A percentile compares a stretch with the other conserved stretches of the same genome.
These are phyloP conservation scores for Melanostigma gelatinosum DNA, from an alignment of 2,113 vertebrate species.

Conservation along the genomic window DNA sequence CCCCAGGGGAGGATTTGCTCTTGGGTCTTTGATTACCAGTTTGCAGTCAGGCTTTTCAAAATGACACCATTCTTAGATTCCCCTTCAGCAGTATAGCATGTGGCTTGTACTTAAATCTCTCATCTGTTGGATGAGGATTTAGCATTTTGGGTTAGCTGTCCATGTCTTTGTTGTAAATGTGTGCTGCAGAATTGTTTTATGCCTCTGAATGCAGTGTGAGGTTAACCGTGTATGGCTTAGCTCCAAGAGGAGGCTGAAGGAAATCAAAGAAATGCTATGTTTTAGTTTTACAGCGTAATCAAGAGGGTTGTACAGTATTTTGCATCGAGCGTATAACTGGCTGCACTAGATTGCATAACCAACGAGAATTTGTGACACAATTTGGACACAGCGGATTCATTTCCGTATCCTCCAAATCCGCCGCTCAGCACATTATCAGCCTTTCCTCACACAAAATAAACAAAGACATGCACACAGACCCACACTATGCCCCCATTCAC, in stretches of 20 bases:
- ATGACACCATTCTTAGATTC: conserved; percentile 61
- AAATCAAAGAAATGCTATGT: conserved; percentile 17
- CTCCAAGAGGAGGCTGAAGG: conserved; percentile 23
- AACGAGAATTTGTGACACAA: conserved; percentile 40
- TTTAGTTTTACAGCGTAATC: conserved; percentile 14
- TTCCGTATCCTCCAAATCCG: conserved; percentile 52
- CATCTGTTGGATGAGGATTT: conserved; percentile 59
- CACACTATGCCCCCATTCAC: conserved; percentile 16
- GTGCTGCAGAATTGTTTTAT: conserved; percentile 41
- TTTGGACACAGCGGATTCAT: conserved; percentile 47
- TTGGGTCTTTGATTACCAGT: conserved; percentile 65
- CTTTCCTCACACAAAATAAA: conserved; percentile 31
- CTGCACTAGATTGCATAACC: conserved; percentile 40
- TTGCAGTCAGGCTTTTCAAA: conserved; percentile 58
- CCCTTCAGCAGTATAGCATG: conserved; percentile 55
- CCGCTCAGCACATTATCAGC: conserved; percentile 51
- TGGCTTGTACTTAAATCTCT: conserved; percentile 58
- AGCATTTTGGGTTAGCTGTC: conserved; percentile 38
- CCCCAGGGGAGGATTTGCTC: conserved; percentile 66
- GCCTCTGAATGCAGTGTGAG: conserved; percentile 29
- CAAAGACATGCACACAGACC: conserved; percentile 32
- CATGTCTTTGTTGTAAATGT: conserved; percentile 35
- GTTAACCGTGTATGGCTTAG: conserved; percentile 23
- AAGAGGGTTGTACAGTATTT: conserved; percentile 23
- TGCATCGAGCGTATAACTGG: conserved; percentile 21